Percentiles rank a stretch among this genome's conserved stretches.
phyloP scores from a whole-genome alignment of 2,797 vertebrate genomes.

The Vespertilio murinus region DNA sequence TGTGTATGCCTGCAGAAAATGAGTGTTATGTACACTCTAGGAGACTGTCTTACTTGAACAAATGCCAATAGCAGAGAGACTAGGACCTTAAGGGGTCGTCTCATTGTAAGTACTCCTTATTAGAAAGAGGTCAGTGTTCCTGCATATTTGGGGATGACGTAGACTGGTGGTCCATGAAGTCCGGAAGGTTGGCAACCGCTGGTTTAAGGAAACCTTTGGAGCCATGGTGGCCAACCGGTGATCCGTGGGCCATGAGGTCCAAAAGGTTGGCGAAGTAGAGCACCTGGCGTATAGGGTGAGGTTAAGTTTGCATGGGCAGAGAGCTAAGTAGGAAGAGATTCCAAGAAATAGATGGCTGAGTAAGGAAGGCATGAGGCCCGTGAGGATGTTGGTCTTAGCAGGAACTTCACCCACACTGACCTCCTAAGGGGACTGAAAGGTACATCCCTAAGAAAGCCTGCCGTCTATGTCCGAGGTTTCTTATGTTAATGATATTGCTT shows the following conservation, averaged over 20 bases:
- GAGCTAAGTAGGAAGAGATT: background rate
- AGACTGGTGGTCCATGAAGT: background rate
- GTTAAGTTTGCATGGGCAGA: background rate
- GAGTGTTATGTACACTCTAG: fast-evolving
- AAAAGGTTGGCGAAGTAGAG: background rate
- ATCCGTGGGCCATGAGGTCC: no score
- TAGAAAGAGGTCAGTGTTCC: background rate
- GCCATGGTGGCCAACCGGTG: no score
- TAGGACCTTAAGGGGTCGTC: background rate
- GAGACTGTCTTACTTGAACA: background rate
- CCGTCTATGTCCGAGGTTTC: background rate
- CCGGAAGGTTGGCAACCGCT: no score
- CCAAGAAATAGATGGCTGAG: background rate
- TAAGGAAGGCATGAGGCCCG: background rate
- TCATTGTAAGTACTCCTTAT: background rate
- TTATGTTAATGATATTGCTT: background rate
- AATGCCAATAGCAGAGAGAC: background rate
- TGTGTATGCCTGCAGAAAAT: background rate
- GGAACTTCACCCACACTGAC: background rate
- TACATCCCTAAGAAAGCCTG: background rate
- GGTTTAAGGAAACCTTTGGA: no score
- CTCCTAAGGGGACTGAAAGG: background rate
- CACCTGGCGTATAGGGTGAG: background rate
- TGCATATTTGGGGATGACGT: background rate
- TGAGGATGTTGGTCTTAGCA: background rate